phyloP scores from a whole-genome alignment of 2,113 vertebrate species.

The Spheniscus mendiculus region DNA sequence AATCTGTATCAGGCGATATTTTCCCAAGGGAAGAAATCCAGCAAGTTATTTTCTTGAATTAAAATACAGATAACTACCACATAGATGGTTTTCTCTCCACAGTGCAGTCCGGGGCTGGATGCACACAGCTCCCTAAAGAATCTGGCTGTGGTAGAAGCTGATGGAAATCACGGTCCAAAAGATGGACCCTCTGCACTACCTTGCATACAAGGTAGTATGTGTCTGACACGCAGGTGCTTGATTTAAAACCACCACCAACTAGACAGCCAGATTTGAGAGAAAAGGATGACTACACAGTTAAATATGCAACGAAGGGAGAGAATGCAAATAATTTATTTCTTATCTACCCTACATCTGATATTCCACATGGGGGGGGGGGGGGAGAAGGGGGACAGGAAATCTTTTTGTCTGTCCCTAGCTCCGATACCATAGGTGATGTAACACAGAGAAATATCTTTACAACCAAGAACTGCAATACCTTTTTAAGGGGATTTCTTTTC shows the following conservation, averaged over 20 bases:
- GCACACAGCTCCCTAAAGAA: background rate
- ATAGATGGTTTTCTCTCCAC: background rate
- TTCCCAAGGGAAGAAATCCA: conserved; percentile 46
- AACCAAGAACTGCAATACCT: background rate
- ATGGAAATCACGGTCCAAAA: background rate
- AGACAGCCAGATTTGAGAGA: background rate
- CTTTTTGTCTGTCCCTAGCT: background rate
- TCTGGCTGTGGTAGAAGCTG: background rate
- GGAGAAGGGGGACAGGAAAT: fast-evolving
- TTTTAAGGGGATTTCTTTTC: background rate
- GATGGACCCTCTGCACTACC: background rate
- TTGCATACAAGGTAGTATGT: background rate
- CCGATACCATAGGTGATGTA: background rate
- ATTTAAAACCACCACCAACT: background rate
- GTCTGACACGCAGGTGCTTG: background rate
- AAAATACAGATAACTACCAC: background rate
- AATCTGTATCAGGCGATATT: background rate
- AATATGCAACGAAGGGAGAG: background rate
- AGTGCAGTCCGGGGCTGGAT: background rate
- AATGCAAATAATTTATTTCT: background rate
- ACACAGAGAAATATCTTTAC: background rate
- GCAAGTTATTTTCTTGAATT: background rate
- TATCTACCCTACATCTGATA: background rate
- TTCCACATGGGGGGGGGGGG: background rate
- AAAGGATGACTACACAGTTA: background rate